Evolutionary conservation across 2,113 vertebrate genomes (phyloP).

Genomic region (Charina bottae): DNA sequence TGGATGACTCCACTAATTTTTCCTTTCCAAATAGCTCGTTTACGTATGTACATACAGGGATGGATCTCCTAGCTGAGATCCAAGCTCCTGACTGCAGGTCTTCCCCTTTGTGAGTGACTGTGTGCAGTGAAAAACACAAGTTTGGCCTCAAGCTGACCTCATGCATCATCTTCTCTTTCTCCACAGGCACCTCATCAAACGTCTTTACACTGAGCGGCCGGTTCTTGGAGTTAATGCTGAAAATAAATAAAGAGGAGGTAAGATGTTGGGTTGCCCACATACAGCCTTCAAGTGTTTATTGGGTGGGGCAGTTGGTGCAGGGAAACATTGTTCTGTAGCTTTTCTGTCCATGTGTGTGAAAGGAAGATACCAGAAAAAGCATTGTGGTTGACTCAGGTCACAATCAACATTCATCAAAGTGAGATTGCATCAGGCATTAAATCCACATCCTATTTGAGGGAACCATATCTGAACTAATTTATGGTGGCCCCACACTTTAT

Average conservation of each 20-base stretch:
- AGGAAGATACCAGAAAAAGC: neutral
- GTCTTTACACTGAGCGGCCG: conserved; percentile 88
- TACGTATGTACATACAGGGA: neutral
- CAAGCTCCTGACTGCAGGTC: conserved; percentile 3
- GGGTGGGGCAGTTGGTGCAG: neutral
- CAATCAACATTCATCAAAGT: neutral
- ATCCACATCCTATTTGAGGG: neutral
- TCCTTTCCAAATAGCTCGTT: neutral
- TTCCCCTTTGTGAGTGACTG: neutral
- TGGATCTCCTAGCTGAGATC: conserved; percentile 16
- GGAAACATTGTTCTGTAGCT: neutral
- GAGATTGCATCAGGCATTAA: neutral
- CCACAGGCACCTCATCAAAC: conserved; percentile 87
- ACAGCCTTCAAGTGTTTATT: neutral
- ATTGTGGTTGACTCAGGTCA: neutral
- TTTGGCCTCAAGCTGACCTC: conserved; percentile 72
- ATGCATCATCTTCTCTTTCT: conserved; percentile 75
- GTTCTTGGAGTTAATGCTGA: conserved; percentile 77
- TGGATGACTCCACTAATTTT: neutral
- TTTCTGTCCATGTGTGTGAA: neutral
- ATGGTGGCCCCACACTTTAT: neutral
- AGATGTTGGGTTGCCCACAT: neutral
- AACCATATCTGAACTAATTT: neutral
- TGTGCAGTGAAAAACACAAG: neutral
- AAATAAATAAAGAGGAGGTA: conserved; percentile 49